Base-by-base conservation (phyloP, 2,797 vertebrate species). In the Myotis daubentonii region DNA sequence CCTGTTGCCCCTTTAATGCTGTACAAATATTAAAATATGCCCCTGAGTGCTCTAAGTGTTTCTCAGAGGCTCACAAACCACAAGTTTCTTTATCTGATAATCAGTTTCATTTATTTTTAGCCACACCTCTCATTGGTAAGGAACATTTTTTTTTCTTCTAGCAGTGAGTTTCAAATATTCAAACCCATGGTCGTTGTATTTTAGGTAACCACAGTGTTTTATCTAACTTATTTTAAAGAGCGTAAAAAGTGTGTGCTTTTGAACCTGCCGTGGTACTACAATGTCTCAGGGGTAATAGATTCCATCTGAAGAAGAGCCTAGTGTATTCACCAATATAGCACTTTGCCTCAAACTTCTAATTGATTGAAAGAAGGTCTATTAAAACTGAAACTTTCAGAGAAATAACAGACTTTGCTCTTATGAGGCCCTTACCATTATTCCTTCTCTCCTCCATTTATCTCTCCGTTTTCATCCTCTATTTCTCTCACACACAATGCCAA, bases 61-160 rank as follows among this genome's bases (percentile, higher is more conserved):
- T 87, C 65, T 93, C 75, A 75, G 36, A 38, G 49, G 38, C 16
- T 95, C 51, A 87, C 57, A 76, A 84, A 71, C 90, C 70, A 38
- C 51, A 89, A 88, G 71, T 57, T 91, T 87, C 89, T 85, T 86
- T 89, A 76, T 74, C 44, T 92, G 51, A 70, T 72, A 41, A 62
- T 76, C 28, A 93, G 66, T 94, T 97, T 96, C 68, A 4, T 88
- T 95, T 90, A 53, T 94, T 70, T 60, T 74, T 36, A 68, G 36
- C 10, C 28, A 82, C 28, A 80, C 9, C 51, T 85, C 57, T 89
- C 57, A 38, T 33, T 86, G 47, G 57, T 33, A 87, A 85, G 38
- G 30, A 91, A 80, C 5, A 33, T 81, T 79, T 51, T 53, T 44
- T 41, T 41, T 41, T 80, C n/a, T 83, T 60, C 12, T 49, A 78